Base-by-base conservation (phyloP, 2,113 vertebrate species). In the Etia nguti region DNA sequence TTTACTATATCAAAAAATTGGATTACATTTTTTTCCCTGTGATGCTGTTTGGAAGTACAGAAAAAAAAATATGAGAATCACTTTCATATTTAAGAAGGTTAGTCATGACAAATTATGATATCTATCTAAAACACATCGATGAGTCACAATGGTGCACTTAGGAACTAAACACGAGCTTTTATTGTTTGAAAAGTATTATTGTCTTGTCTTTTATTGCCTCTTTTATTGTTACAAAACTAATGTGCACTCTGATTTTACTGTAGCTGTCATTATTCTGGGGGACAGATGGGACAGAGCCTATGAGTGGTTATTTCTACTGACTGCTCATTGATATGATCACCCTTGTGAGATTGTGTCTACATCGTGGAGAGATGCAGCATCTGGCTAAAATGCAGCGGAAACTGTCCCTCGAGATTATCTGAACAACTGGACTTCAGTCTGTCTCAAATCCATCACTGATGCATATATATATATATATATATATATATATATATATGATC, bases 361-460 rank as follows among this genome's bases (percentile, higher is more conserved):
- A 43, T 86, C 6, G 4, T 65, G 18, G 22, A 48, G 54, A 48
- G 4, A 86, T 26, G 54, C 5, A 86, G 22, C 77, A 55, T 73
- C 65, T 68, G 36, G 46, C 11, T 55, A 10, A 24, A 81, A 16
- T 41, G 8, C 18, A 41, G 22, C 6, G 56, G n/a, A 56, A 70
- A 57, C 3, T 29, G 48, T 8, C 10, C 13, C 29, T 79, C 4
- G 2, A n/a, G 11, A 55, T 31, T 50, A 56, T 26, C 24, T 24
- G 15, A 81, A 80, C 13, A 88, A 68, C 26, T 68, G 34, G 38
- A 84, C 73, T 84, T 81, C 16, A 75, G 3, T 81, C 41, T 15
- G 18, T 60, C 22, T 34, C 11, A 60, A 41, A 41, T 34, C 46
- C 36, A 16, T 29, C 6, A 18, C 22, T 31, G 31, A 41, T 77